Evolutionary conservation across 2,888 invertebrate genomes (phyloP), one percentile per base, ranked within the genome.

Genomic region (Pemphredon lugubris): DNA sequence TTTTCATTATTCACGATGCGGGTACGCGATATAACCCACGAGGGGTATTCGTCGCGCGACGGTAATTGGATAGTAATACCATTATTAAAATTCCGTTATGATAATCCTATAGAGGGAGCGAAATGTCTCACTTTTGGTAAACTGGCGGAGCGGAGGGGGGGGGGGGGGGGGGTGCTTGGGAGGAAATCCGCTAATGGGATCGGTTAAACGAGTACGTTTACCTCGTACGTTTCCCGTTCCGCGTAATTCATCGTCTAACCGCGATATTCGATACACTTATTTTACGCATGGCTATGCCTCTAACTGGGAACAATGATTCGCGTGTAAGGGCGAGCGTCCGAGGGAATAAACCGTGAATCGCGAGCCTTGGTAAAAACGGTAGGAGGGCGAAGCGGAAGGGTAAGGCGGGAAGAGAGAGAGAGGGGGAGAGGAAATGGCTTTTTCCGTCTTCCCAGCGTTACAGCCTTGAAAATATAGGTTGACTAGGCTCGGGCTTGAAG

Each of bases 401-500:
- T 50, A 61, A 73, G 55, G 42, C 18, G 30, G 32, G 26, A 26
- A 37, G 47, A 54, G 60, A 63, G 65, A 75, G 58, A 73, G 65
- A 72, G 71, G 79, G 51, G 65, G 63, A 77, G 65, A 68, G 77
- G 78, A 81, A 82, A 83, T 75, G 69, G 78, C 70, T 75, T 78
- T 81, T 78, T 77, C 74, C 71, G 79, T 70, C 68, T 79, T 74
- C 71, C 48, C 51, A 61, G 50, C 70, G 68, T 63, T 55, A 73
- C 73, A 78, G 81, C 76, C 73, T 68, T 73, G 82, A 77, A 74
- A 84, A 84, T 84, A 73, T 83, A 82, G 81, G 79, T 81, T 82
- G 84, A 75, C 80, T 77, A 73, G 71, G 72, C 71, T 79, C 59
- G 45, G 58, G 68, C n/a, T 64, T 65, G 48, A 78, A 75, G 71